Evolutionary conservation across 2,797 vertebrate genomes (phyloP).

Genomic region (Loris lydekkerianus): DNA sequence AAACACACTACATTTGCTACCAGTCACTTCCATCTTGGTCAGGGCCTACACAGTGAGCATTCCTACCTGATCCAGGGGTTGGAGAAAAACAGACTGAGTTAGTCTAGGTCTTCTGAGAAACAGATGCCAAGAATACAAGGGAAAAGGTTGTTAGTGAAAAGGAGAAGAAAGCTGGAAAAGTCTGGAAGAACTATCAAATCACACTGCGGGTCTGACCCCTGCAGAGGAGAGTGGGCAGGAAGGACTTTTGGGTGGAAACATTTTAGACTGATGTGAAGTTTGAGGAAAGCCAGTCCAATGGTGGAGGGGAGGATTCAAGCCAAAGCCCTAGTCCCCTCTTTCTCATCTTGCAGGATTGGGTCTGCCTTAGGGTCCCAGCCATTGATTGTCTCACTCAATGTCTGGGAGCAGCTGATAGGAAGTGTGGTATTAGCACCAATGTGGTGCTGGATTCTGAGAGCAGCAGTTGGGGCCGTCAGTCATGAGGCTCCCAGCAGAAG

Average conservation of each 20-base stretch:
- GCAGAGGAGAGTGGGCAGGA: neutral
- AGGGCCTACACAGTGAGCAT: neutral
- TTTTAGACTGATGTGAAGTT: neutral
- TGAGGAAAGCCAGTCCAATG: neutral
- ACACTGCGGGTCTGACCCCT: neutral
- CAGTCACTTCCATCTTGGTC: neutral
- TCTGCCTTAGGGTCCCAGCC: neutral
- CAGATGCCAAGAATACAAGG: neutral
- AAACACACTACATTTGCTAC: neutral
- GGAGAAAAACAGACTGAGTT: neutral
- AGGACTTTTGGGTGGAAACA: no score
- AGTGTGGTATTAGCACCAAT: rapidly evolving
- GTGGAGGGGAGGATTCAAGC: rapidly evolving
- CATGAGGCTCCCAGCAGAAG: neutral
- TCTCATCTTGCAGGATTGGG: neutral
- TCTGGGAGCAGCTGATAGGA: neutral
- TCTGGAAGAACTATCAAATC: no score
- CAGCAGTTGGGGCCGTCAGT: no score
- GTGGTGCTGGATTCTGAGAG: rapidly evolving
- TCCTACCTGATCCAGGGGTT: neutral
- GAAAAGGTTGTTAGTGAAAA: neutral
- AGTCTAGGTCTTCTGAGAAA: neutral
- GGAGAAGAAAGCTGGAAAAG: neutral
- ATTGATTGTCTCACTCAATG: neutral
- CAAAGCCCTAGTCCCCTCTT: neutral